Conservation (phyloP, 2,888 invertebrate genomes). For the Dinocampus coccinellae region DNA sequence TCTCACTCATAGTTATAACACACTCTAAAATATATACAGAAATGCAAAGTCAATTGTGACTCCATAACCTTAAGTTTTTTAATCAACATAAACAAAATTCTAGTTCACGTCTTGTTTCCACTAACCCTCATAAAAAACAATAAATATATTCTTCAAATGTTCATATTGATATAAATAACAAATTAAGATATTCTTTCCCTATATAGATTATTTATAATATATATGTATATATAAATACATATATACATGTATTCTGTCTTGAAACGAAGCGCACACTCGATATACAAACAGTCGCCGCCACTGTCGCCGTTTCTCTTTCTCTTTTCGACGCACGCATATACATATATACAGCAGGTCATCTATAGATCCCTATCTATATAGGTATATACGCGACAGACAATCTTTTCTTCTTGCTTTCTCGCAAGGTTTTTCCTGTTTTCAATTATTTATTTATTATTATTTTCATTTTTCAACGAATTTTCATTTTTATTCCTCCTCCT, state of each 20-base stretch:
- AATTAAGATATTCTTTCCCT: too few relatives aligned
- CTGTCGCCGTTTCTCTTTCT: constrained; percentile 30
- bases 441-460: not conserved
- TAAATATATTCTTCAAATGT: too few relatives aligned
- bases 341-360: constrained; percentile 15
- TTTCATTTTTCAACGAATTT: not conserved
- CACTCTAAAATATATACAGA: not conserved
- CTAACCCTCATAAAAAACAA: too few relatives aligned
- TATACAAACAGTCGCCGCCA: constrained; percentile 26
- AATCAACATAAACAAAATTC: not conserved
- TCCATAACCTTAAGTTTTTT: not conserved
- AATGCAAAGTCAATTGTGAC: not conserved
- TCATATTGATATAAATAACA: too few relatives aligned
- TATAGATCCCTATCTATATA: constrained; percentile 12
- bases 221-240: not conserved
- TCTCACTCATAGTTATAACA: constrained; percentile 7
- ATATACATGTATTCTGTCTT: constrained; percentile 16
- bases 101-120: too few relatives aligned
- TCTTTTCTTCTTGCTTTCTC: constrained; percentile 8
- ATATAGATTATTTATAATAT: not conserved
- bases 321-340: constrained; percentile 12
- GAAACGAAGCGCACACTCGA: constrained; percentile 26
- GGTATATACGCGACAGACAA: constrained; percentile 12
- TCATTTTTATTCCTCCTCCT: not conserved
- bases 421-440: constrained; percentile 14